A percentile compares a stretch with the other conserved stretches of the same genome.
phyloP scores from a whole-genome alignment of 2,888 invertebrate genomes.

The Drosophila picticornis region DNA sequence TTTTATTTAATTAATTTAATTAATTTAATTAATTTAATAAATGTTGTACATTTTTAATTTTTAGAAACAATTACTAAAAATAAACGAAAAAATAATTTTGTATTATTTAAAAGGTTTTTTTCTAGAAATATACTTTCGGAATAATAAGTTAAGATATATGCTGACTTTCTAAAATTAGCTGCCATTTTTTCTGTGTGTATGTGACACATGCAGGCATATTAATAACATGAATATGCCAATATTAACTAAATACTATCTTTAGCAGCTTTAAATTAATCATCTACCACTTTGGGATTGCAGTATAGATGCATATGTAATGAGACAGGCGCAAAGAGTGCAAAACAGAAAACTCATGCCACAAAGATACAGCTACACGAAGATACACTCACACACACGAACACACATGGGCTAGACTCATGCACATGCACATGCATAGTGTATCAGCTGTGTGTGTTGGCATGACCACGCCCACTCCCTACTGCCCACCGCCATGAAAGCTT shows the following conservation, averaged over 20 bases:
- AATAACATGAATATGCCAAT: neutral
- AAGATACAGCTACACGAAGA: slow-evolving; percentile 33
- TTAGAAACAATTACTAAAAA: neutral
- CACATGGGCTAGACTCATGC: slow-evolving; percentile 16
- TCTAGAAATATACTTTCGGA: no score
- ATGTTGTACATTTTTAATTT: no score
- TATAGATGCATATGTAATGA: slow-evolving; percentile 7
- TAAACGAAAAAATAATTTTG: no score
- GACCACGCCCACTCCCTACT: slow-evolving; percentile 8
- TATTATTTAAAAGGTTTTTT: no score
- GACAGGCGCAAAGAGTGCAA: slow-evolving; percentile 36
- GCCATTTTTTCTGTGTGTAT: no score
- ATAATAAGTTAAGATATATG: no score
- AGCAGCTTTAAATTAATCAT: neutral
- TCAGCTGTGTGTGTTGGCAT: slow-evolving; percentile 40
- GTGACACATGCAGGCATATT: neutral
- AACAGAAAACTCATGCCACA: slow-evolving; percentile 52
- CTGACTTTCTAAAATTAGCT: neutral
- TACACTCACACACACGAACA: slow-evolving; percentile 19
- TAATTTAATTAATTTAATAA: neutral
- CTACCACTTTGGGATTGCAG: neutral
- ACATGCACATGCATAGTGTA: slow-evolving; percentile 63
- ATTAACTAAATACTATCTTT: neutral
- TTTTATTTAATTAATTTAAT: neutral
- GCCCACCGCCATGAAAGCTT: slow-evolving; percentile 61